Percentiles rank a stretch among this genome's conserved stretches.
These are phyloP conservation scores for Oxystoma pomonae DNA, from an alignment of 2,888 invertebrate genomes.

Conservation along the genomic window DNA sequence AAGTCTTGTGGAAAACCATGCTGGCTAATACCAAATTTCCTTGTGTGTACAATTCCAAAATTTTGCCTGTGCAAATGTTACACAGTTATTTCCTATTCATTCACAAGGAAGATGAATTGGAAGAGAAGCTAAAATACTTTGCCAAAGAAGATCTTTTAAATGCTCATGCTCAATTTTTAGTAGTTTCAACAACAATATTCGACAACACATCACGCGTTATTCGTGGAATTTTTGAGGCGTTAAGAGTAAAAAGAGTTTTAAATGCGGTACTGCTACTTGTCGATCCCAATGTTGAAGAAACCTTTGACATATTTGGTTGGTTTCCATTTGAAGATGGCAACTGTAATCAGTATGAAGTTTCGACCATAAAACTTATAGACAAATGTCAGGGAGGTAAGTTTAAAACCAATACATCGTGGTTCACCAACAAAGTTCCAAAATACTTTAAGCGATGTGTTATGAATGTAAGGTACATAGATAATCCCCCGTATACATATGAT, in stretches of 20 bases:
- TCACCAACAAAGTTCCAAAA: constrained; percentile 32
- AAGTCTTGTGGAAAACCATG: constrained; percentile 14
- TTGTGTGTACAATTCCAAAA: not conserved
- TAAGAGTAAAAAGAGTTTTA: constrained; percentile 28
- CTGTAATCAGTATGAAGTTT: constrained; percentile 28
- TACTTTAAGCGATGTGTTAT: constrained; percentile 38
- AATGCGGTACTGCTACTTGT: constrained; percentile 33
- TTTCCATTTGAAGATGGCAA: constrained; percentile 32
- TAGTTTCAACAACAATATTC: constrained; percentile 30
- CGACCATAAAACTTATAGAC: constrained; percentile 27
- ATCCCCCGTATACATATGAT: constrained; percentile 39
- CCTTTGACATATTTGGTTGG: constrained; percentile 35
- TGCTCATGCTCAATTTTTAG: constrained; percentile 29
- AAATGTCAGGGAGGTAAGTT: constrained; percentile 27
- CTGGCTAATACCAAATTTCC: constrained; percentile 8
- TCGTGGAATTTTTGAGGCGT: constrained; percentile 24
- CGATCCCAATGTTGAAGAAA: constrained; percentile 18
- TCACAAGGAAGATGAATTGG: constrained; percentile 21
- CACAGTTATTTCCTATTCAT: constrained; percentile 28
- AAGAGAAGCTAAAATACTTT: constrained; percentile 15
- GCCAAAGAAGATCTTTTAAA: constrained; percentile 21
- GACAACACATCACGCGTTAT: constrained; percentile 22
- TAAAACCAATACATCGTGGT: constrained; percentile 21
- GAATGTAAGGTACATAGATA: constrained; percentile 35
- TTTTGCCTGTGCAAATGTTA: not conserved